Evolutionary conservation across 2,113 vertebrate species (phyloP).

Genomic region (Neotragus moschatus): DNA sequence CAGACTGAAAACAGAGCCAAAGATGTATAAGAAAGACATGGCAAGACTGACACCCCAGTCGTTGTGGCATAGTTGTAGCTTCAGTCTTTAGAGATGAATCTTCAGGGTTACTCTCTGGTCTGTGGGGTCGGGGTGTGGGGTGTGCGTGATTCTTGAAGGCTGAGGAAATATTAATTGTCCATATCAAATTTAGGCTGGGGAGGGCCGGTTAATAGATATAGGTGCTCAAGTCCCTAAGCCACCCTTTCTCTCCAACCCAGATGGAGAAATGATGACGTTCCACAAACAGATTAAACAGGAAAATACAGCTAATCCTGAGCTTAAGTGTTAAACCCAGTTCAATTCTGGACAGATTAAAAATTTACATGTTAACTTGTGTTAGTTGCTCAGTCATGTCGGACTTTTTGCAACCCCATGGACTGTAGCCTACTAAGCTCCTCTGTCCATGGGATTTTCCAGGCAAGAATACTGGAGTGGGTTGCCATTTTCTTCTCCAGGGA

Average conservation of each 20-base stretch:
- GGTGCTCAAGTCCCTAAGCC: not conserved
- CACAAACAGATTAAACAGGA: not conserved
- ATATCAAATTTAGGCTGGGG: not conserved
- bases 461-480: not conserved
- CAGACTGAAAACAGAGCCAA: not conserved
- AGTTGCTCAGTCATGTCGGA: not conserved
- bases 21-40: not conserved
- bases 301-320: not conserved
- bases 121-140: rapidly evolving
- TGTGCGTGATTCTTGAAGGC: not conserved
- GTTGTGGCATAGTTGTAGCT: not conserved
- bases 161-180: not conserved
- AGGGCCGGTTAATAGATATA: not conserved
- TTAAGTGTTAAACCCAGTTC: not conserved
- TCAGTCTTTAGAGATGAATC: not conserved
- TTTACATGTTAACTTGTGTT: not conserved
- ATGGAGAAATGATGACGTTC: not conserved
- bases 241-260: not conserved
- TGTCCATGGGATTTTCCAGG: not conserved
- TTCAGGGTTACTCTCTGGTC: not conserved
- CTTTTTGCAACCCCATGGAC: not conserved
- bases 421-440: not conserved
- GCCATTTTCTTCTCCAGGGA: not conserved
- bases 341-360: not conserved
- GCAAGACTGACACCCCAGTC: not conserved